phyloP scores from a whole-genome alignment of 2,888 invertebrate genomes.

The Lycocerus yunnanus region DNA sequence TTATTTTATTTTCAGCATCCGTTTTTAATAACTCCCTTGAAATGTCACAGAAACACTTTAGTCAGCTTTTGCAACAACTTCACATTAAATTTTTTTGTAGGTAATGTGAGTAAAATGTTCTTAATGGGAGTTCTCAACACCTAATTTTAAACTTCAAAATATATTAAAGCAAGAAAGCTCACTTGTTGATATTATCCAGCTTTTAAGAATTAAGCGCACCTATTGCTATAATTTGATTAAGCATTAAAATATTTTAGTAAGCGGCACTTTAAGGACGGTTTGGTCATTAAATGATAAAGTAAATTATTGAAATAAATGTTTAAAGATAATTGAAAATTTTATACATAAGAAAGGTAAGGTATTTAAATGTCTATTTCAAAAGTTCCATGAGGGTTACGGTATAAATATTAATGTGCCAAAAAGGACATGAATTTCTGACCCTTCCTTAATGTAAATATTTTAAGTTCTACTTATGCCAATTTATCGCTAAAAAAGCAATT shows the following conservation, averaged over 20 bases:
- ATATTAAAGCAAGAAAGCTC: neutral
- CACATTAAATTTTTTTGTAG: neutral
- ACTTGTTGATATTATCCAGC: neutral
- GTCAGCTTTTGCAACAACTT: neutral
- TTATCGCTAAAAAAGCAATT: neutral
- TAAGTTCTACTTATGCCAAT: neutral
- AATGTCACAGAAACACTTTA: neutral
- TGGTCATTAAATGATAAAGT: neutral
- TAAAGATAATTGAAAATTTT: neutral
- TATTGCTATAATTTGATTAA: neutral
- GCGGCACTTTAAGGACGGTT: neutral
- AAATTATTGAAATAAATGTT: neutral
- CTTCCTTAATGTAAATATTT: neutral
- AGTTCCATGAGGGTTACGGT: neutral
- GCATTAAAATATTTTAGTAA: neutral
- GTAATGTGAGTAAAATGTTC: too few relatives aligned
- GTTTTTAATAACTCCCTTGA: neutral
- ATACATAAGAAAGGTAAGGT: neutral
- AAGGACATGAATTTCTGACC: neutral
- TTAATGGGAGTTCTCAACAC: neutral
- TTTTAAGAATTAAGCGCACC: neutral
- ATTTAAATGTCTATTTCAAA: neutral
- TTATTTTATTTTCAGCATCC: too few relatives aligned
- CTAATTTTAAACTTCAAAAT: neutral
- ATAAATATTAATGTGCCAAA: neutral